Evolutionary conservation across 2,113 vertebrate species (phyloP), one percentile per base, ranked within the genome.

Genomic region (Calidris pugnax): DNA sequence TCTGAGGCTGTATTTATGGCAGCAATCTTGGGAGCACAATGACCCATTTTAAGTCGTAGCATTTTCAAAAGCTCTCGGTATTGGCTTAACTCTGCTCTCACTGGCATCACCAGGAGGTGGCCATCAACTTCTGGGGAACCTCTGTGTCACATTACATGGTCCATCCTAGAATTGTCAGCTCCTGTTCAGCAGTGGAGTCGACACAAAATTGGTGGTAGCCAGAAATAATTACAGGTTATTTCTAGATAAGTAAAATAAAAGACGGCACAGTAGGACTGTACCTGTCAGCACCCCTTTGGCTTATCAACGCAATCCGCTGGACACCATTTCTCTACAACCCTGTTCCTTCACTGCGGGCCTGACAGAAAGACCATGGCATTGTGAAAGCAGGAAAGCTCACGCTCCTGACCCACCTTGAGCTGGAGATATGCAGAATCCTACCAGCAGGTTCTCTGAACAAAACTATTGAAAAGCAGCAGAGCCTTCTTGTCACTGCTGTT

Each of bases 21-120:
- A 92, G 87, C 85, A 59, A 26, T 39, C 88, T 17, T 64, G 76
- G 79, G 73, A 95, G 88, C 73, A 90, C 88, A 93, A 90, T 72
- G 89, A 88, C 85, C 83, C 73, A 30, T 81, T 90, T 94, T 48
- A 64, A 90, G 92, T 33, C 0, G 1, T 39, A 69, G 75, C 1
- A 0, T 80, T 93, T 83, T 74, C 87, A 66, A 84, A 90, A 7
- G 9, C 74, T 82, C 24, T 72, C 5, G 2, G n/a, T 45, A n/a
- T 33, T 86, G 85, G 51, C 64, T 96, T 93, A 93, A 93, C 83
- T 96, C 87, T 86, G 88, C 67, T 84, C 90, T 85, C 69, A 74
- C 92, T 90, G 88, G 73, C 73, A 86, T 84, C 73, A 37, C 72
- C 90, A 95, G 85, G 85, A 96, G 85, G 48, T 79, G 81, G 86